A percentile compares a stretch with the other conserved stretches of the same genome.
Conservation (phyloP, 2,888 invertebrate genomes). For the Drosophila borborema region DNA sequence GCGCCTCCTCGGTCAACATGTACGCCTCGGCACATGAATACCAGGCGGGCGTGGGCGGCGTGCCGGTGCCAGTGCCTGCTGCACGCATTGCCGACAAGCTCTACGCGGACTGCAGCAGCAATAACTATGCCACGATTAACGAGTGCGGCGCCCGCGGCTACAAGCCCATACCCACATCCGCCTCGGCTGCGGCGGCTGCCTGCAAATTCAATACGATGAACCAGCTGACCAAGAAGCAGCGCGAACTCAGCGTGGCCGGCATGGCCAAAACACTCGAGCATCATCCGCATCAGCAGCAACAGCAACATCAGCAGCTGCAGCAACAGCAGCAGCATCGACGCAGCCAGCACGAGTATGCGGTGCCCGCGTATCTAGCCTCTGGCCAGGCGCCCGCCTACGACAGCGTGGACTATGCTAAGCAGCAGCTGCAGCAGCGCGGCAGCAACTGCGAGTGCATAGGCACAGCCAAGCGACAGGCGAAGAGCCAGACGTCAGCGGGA, state of each 20-base stretch:
- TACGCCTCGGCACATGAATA: constrained; percentile 55
- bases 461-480: constrained; percentile 57
- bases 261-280: constrained; percentile 81
- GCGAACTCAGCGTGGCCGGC: constrained; percentile 56
- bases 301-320: constrained; percentile 64
- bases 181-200: constrained; percentile 78
- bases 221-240: constrained; percentile 77
- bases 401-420: constrained; percentile 80
- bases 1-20: constrained; percentile 85
- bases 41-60: constrained; percentile 31
- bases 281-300: constrained; percentile 61
- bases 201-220: constrained; percentile 84
- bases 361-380: constrained; percentile 80
- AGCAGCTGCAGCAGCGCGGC: constrained; percentile 54
- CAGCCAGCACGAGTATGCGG: constrained; percentile 85
- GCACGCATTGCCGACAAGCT: constrained; percentile 74
- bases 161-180: constrained; percentile 80
- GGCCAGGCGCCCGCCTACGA: constrained; percentile 73
- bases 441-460: constrained; percentile 78
- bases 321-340: constrained; percentile 59
- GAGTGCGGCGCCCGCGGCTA: constrained; percentile 83
- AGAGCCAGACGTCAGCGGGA: constrained; percentile 27
- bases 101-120: constrained; percentile 81
- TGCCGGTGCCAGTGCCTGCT: constrained; percentile 45
- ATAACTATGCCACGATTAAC: constrained; percentile 85